phyloP scores from a whole-genome alignment of 2,888 invertebrate genomes.

The Lomographa bimaculata region DNA sequence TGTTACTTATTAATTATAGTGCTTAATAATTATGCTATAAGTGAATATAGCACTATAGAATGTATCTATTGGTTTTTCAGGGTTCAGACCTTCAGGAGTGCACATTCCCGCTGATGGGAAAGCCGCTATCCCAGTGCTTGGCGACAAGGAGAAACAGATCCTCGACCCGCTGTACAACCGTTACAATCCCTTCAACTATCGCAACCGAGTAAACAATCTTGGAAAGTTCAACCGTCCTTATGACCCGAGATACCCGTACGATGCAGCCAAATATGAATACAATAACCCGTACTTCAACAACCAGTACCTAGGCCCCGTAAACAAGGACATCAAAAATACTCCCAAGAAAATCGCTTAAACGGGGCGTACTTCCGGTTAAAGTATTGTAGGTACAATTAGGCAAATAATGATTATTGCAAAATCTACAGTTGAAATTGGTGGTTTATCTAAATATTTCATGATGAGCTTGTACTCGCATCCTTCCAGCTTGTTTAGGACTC shows the following conservation, averaged over 20 bases:
- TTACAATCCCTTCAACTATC: constrained; percentile 46
- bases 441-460: too few relatives aligned
- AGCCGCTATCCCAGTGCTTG: constrained; percentile 67
- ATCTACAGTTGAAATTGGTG: too few relatives aligned
- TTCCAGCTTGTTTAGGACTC: too few relatives aligned
- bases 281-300: constrained; percentile 43
- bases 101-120: constrained; percentile 85
- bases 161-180: constrained; percentile 49
- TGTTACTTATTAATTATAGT: constrained; percentile 1
- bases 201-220: constrained; percentile 37
- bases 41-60: too few relatives aligned
- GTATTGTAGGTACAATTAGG: not conserved
- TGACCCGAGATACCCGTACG: constrained; percentile 48
- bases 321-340: constrained; percentile 21
- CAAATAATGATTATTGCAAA: too few relatives aligned
- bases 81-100: constrained; percentile 86
- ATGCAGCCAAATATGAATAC: constrained; percentile 38
- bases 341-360: constrained; percentile 39
- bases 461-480: too few relatives aligned
- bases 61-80: constrained; percentile 38
- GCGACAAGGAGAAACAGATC: constrained; percentile 43
- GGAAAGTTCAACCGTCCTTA: constrained; percentile 46
- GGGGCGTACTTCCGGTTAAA: not conserved
- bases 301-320: constrained; percentile 28
- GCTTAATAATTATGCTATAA: too few relatives aligned